Conservation (phyloP, 2,888 invertebrate genomes). For the Elmis aenea region DNA sequence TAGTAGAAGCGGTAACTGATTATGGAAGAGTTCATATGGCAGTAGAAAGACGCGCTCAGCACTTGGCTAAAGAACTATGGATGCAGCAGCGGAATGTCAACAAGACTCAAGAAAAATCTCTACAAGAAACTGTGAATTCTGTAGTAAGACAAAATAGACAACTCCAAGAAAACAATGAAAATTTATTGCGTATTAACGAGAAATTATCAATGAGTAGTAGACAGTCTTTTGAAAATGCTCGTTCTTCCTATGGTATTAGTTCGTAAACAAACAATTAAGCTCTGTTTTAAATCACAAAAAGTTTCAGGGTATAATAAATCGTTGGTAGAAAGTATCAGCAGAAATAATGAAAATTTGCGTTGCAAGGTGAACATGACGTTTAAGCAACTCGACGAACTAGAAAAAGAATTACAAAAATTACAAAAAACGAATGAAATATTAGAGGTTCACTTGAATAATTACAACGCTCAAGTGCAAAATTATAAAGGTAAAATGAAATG, state of each 20-base stretch:
- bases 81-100: conserved; percentile 34
- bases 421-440: conserved; percentile 32
- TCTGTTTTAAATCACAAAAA: no score
- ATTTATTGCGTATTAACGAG: conserved; percentile 33
- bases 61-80: conserved; percentile 37
- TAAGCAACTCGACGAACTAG: conserved; percentile 31
- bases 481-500: conserved; percentile 28
- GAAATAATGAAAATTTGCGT: conserved; percentile 36
- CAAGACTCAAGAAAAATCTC: conserved; percentile 29
- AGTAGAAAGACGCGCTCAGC: conserved; percentile 31
- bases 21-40: conserved; percentile 34
- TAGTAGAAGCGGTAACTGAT: conserved; percentile 29
- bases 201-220: conserved; percentile 19
- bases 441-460: conserved; percentile 31
- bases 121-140: conserved; percentile 33
- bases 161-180: conserved; percentile 37
- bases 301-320: conserved; percentile 4
- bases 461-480: conserved; percentile 29
- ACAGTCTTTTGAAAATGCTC: conserved; percentile 3
- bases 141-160: conserved; percentile 37
- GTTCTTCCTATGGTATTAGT: conserved; percentile 1
- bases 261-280: no score
- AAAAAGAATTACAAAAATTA: conserved; percentile 31
- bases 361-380: conserved; percentile 27
- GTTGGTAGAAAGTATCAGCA: conserved; percentile 27